phyloP scores from a whole-genome alignment of 2,888 invertebrate genomes.

The Sinhomidia bicolor region DNA sequence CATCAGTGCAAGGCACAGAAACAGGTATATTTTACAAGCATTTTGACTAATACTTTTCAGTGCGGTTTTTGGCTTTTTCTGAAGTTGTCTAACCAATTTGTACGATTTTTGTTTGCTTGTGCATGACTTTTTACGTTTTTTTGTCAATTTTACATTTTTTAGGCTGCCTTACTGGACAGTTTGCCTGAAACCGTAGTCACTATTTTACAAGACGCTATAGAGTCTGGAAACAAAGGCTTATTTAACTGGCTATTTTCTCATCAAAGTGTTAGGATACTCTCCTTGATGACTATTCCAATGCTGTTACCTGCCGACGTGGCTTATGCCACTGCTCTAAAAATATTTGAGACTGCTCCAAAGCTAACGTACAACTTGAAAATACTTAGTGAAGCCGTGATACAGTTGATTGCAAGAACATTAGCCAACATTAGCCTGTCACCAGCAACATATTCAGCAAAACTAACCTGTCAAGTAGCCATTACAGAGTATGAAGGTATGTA shows the following conservation, averaged over 20 bases:
- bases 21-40: constrained; percentile 87
- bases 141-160: constrained; percentile 64
- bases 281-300: constrained; percentile 91
- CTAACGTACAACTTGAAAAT: constrained; percentile 84
- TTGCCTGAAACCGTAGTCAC: constrained; percentile 94
- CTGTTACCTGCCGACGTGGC: constrained; percentile 94
- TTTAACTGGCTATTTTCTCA: constrained; percentile 95
- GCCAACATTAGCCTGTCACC: constrained; percentile 82
- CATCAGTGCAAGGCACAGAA: constrained; percentile 93
- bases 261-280: constrained; percentile 90
- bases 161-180: constrained; percentile 94
- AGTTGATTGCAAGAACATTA: constrained; percentile 84
- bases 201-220: constrained; percentile 96
- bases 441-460: constrained; percentile 83
- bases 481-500: constrained; percentile 85
- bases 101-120: background rate
- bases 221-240: constrained; percentile 94
- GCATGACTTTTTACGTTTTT: constrained; percentile 25
- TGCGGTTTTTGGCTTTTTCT: background rate
- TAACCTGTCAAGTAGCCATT: constrained; percentile 86
- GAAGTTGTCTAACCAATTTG: background rate
- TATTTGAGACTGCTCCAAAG: constrained; percentile 83
- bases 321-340: constrained; percentile 93
- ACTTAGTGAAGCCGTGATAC: constrained; percentile 85
- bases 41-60: background rate